Evolutionary conservation across 2,888 invertebrate genomes (phyloP).

Genomic region (Ypsolopha scabrella): DNA sequence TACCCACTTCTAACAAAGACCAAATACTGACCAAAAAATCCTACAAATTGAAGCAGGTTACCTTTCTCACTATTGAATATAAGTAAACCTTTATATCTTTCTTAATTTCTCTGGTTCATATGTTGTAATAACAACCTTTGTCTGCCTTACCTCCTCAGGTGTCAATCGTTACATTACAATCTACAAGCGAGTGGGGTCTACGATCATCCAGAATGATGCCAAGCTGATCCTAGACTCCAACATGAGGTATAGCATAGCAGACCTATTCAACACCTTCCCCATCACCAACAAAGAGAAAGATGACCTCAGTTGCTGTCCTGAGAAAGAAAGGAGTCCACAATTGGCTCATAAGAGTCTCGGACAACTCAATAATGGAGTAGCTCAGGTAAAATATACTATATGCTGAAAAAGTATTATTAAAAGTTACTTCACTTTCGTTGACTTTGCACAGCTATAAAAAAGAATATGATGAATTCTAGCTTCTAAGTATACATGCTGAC

Average conservation of each 20-base stretch:
- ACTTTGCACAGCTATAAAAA: too few relatives aligned
- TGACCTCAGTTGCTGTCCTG: slow-evolving; percentile 76
- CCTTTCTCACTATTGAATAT: too few relatives aligned
- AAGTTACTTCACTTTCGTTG: too few relatives aligned
- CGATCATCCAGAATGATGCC: slow-evolving; percentile 76
- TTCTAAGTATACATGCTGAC: too few relatives aligned
- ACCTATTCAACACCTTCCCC: slow-evolving; percentile 75
- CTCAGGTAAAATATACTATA: slow-evolving; percentile 55
- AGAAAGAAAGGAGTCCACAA: slow-evolving; percentile 72
- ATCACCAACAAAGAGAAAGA: slow-evolving; percentile 77
- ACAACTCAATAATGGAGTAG: slow-evolving; percentile 75
- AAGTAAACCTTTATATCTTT: too few relatives aligned
- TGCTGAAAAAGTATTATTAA: background rate
- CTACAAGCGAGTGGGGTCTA: slow-evolving; percentile 76
- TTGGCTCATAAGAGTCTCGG: slow-evolving; percentile 72
- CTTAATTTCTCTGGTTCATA: too few relatives aligned
- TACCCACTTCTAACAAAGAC: too few relatives aligned
- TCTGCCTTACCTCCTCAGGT: slow-evolving; percentile 56
- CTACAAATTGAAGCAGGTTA: too few relatives aligned
- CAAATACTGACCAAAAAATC: too few relatives aligned
- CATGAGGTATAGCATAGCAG: slow-evolving; percentile 73
- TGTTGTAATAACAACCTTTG: background rate
- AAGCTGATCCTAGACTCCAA: slow-evolving; percentile 73
- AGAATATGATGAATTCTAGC: too few relatives aligned
- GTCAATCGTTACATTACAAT: slow-evolving; percentile 77